Evolutionary conservation across 1,140 invertebrate genomes (phyloP), one percentile per base, ranked within the genome.

Genomic region (Lanistes nyassanus): DNA sequence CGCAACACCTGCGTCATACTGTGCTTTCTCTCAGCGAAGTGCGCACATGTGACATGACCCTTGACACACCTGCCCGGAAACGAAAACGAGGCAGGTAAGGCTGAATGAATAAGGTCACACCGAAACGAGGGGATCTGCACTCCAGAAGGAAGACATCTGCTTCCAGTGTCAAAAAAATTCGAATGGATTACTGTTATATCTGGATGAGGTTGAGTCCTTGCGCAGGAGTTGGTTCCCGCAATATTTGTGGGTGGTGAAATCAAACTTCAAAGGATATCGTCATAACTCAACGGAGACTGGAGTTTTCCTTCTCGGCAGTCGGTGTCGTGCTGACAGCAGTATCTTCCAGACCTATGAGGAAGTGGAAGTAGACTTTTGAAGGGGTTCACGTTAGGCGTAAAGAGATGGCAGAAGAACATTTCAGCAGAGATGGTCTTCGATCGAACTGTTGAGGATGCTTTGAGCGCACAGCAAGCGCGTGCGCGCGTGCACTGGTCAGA

Each of bases 51-150:
- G 42, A 47, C 6, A 60, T 55, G 67, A 65, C 29, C 55, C 74
- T 70, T 70, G 55, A 71, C 56, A 64, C 69, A 55, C 69, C 74
- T 71, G 74, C 68, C 77, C 70, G 69, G 77, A 79, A 79, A 73
- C 75, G 74, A 79, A 74, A 79, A 66, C 77, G 77, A 79, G 77
- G 77, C 77, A 78, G 76, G 71, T 67, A 74, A 60, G 31, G 31
- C 23, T 73, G 51, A 78, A 74, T 78, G 72, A 74, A 62, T 36
- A 69, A 58, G 64, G 64, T 77, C n/a, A 68, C 66, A 47, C 19
- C 42, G 42, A 47, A 47, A 47, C 42, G 42, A 47, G 42, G 42
- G 42, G 42, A 47, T 47, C 42, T 47, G 9, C 5, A 47, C 42
- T 16, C 19, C 42, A 47, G 42, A 9, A 1, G 42, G 42, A 47